Conservation (phyloP, 1,140 invertebrate species). For the Megalopta genalis region DNA sequence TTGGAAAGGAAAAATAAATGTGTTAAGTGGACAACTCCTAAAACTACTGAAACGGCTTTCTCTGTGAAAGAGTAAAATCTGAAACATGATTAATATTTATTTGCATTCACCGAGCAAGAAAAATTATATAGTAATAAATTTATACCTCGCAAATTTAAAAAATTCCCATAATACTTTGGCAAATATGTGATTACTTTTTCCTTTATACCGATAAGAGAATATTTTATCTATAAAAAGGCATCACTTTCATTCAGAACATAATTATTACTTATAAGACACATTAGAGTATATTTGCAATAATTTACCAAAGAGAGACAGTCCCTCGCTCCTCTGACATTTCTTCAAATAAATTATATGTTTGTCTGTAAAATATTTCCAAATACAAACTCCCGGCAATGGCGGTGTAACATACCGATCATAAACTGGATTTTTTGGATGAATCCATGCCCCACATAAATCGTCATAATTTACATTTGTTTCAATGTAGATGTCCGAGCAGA, state of each 20-base stretch:
- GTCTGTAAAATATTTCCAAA: conserved; percentile 64
- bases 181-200: conserved; percentile 58
- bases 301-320: conserved; percentile 65
- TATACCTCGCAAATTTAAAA: conserved; percentile 68
- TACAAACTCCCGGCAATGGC: conserved; percentile 56
- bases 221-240: conserved; percentile 56
- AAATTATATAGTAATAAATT: not conserved
- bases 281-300: not conserved
- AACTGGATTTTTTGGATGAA: conserved; percentile 54
- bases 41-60: conserved; percentile 63
- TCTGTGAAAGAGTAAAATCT: conserved; percentile 68
- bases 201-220: conserved; percentile 41
- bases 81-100: conserved; percentile 36
- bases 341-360: conserved; percentile 61
- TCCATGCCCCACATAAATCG: conserved; percentile 66
- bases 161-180: conserved; percentile 65
- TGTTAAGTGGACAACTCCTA: conserved; percentile 68
- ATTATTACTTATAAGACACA: not conserved
- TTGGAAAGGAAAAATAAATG: conserved; percentile 66
- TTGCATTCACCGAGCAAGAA: not conserved
- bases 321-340: conserved; percentile 53
- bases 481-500: conserved; percentile 38
- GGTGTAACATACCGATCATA: conserved; percentile 39
- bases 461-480: conserved; percentile 64
- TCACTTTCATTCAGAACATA: not conserved